A percentile compares a stretch with the other conserved stretches of the same genome.
Evolutionary conservation across 2,888 invertebrate species (phyloP).

Genomic region (Cheilosia urbana): DNA sequence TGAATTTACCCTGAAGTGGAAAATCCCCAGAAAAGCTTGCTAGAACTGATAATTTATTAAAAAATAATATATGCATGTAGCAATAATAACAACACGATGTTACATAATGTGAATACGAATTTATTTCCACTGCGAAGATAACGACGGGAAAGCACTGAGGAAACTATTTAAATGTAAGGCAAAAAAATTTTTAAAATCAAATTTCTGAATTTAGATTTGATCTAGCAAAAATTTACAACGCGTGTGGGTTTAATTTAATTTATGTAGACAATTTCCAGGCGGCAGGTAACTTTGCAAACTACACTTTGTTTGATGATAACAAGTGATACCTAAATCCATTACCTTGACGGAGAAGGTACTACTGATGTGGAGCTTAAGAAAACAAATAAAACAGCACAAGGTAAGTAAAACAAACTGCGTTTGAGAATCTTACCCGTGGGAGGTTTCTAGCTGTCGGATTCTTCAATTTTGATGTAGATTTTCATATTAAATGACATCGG

Average conservation of each 20-base stretch:
- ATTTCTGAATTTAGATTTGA: too few species aligned
- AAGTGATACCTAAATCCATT: not conserved
- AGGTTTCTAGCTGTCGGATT: too few species aligned
- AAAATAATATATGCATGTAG: not conserved
- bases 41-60: not conserved
- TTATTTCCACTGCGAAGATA: constrained; percentile 1
- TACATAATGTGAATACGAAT: not conserved
- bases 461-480: too few species aligned
- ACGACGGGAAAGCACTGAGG: not conserved
- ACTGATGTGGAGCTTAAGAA: not conserved
- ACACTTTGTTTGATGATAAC: not conserved
- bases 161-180: not conserved
- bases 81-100: not conserved
- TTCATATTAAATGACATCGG: too few species aligned
- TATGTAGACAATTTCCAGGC: not conserved
- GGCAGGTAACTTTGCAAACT: not conserved
- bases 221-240: too few species aligned
- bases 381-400: not conserved
- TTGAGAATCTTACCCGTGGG: not conserved
- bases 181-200: not conserved
- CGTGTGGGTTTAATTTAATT: too few species aligned
- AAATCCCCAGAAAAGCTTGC: not conserved
- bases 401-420: not conserved
- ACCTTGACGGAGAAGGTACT: too few species aligned
- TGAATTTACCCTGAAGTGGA: not conserved